phyloP scores from a whole-genome alignment of 2,888 invertebrate species.

The Lingula anatina region DNA sequence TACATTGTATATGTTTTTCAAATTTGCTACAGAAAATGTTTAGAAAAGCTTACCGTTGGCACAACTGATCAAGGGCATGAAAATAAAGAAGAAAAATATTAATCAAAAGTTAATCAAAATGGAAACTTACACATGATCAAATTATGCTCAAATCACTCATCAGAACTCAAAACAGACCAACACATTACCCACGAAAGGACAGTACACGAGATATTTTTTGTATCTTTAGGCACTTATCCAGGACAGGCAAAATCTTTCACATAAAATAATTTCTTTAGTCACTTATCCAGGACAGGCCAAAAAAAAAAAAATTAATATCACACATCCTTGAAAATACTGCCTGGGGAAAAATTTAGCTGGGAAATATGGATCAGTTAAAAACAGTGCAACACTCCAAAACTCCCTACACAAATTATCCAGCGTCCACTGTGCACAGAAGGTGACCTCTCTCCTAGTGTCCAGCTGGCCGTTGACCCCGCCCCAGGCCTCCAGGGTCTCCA shows the following conservation, averaged over 20 bases:
- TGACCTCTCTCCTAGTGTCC: slow-evolving; percentile 74
- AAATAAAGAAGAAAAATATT: slow-evolving; percentile 14
- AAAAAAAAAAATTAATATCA: too few species aligned
- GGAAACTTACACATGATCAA: too few species aligned
- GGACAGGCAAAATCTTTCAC: slow-evolving; percentile 5
- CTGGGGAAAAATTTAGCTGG: too few species aligned
- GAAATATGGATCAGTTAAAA: too few species aligned
- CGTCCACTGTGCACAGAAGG: slow-evolving; percentile 89
- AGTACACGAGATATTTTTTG: not conserved
- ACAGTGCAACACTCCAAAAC: too few species aligned
- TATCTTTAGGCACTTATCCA: slow-evolving; percentile 2
- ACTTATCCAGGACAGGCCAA: not conserved
- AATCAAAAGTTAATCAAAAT: not conserved
- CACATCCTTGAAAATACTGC: too few species aligned
- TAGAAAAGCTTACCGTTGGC: slow-evolving; percentile 17
- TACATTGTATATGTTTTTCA: too few species aligned
- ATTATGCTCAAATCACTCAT: too few species aligned
- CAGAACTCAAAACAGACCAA: not conserved
- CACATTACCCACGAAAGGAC: not conserved
- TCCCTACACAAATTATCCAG: slow-evolving; percentile 83
- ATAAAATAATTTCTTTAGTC: slow-evolving; percentile 6
- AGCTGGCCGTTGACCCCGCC: slow-evolving; percentile 58
- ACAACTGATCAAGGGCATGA: slow-evolving; percentile 12
- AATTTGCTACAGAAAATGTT: too few species aligned
- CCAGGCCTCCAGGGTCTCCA: slow-evolving; percentile 67